Evolutionary conservation across 2,888 invertebrate genomes (phyloP).

Genomic region (Adelognathus sp.): DNA sequence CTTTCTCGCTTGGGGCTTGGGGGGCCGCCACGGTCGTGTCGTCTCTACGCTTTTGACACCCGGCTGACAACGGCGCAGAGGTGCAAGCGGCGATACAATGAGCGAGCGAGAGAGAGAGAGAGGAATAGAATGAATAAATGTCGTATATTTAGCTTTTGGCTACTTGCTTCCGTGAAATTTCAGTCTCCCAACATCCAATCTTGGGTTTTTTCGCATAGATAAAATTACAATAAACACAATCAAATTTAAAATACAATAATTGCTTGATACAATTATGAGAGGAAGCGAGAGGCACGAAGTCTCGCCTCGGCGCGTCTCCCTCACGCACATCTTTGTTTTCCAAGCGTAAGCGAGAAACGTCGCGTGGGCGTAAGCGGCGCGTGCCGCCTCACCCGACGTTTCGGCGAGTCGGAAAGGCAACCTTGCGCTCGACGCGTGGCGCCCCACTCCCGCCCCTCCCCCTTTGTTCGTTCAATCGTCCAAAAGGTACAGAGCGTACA

Average conservation of each 20-base stretch:
- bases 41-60: conserved; percentile 59
- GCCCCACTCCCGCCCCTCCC: conserved; percentile 38
- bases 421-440: conserved; percentile 62
- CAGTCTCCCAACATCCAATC: no score
- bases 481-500: neutral
- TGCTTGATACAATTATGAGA: no score
- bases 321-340: conserved; percentile 48
- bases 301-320: conserved; percentile 53
- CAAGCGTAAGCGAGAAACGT: conserved; percentile 39
- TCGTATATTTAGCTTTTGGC: no score
- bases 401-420: conserved; percentile 63
- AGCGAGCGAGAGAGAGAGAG: no score
- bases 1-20: conserved; percentile 55
- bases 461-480: conserved; percentile 27
- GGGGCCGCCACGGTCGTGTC: conserved; percentile 37
- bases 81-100: conserved; percentile 19
- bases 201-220: no score
- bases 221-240: no score
- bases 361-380: conserved; percentile 65
- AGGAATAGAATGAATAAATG: no score
- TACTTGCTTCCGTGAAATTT: no score
- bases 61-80: conserved; percentile 58
- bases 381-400: conserved; percentile 72
- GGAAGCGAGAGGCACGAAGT: conserved; percentile 7
- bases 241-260: no score